Evolutionary conservation across 1,140 invertebrate genomes (phyloP), one percentile per base, ranked within the genome.

Genomic region (Goniozus legneri): DNA sequence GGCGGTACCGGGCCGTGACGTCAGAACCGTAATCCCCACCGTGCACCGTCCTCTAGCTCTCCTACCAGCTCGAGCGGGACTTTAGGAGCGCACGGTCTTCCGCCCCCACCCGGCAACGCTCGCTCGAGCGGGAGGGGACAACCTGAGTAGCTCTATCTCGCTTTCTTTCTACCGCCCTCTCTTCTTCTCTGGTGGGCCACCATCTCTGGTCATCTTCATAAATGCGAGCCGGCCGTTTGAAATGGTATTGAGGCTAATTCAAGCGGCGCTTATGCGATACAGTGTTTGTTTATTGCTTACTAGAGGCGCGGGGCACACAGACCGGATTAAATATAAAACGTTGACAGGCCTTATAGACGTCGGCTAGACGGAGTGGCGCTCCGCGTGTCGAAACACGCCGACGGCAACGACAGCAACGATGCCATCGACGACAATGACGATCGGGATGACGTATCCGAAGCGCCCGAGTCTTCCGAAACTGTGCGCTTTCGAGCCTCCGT

Each of bases 291-390:
- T 76, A 76, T 73, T 67, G 70, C 71, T 73, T 71, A 68, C 68
- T 73, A 74, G 69, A 73, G 62, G 67, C 60, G 62, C 65, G n/a
- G n/a, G n/a, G n/a, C n/a, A n/a, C n/a, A n/a, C n/a, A n/a, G n/a
- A n/a, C 57, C 63, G 67, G 71, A 76, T 76, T 74, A 75, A 74
- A 75, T 74, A 75, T 74, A 75, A 73, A 73, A 73, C 66, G 65
- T 73, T 70, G 69, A 69, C 65, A 62, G 62, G 53, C 62, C n/a
- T n/a, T n/a, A 63, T 63, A 68, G 69, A 69, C 62, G 50, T 60
- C 54, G 54, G 63, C 72, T 73, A 76, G 73, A 76, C 73, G 50
- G 71, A 67, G 70, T 73, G 73, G 73, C 73, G 71, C 73, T 73
- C 20, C 19, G 31, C 14, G 44, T 4, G 10, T 27, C 18, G 39